These are phyloP conservation scores for Sturnira hondurensis DNA, from an alignment of 2,113 vertebrate species.

Conservation along the genomic window DNA sequence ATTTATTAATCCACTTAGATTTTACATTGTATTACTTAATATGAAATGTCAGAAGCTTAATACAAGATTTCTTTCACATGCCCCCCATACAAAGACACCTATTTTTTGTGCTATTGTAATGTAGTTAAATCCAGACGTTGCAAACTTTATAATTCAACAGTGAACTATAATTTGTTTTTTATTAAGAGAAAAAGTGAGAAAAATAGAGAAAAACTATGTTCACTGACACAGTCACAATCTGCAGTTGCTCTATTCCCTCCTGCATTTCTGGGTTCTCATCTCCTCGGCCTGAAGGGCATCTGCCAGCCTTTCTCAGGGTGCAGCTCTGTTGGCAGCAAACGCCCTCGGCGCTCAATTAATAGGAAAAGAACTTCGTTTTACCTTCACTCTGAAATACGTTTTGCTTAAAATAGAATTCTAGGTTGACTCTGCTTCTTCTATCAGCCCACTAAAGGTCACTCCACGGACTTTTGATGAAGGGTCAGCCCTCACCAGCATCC, in stretches of 20 bases:
- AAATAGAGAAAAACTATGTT: no score
- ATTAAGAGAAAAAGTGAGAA: background rate
- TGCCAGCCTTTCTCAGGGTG: background rate
- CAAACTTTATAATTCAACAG: background rate
- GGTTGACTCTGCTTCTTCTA: background rate
- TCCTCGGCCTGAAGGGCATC: background rate
- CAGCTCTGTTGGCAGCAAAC: background rate
- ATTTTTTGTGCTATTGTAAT: background rate
- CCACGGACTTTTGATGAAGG: background rate
- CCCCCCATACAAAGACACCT: background rate
- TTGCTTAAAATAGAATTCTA: background rate
- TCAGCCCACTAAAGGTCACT: background rate
- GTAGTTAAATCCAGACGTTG: background rate
- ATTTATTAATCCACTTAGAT: slow-evolving; percentile 6
- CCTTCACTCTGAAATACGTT: background rate
- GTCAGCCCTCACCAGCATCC: background rate
- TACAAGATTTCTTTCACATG: background rate
- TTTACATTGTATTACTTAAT: background rate
- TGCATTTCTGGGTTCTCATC: background rate
- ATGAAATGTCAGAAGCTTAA: background rate
- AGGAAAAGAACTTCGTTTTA: background rate
- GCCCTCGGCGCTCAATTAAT: background rate
- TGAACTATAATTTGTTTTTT: background rate
- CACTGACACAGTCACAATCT: background rate
- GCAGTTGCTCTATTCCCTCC: background rate